These are phyloP conservation scores for Arge pagana DNA, from an alignment of 2,888 invertebrate genomes.

Conservation along the genomic window DNA sequence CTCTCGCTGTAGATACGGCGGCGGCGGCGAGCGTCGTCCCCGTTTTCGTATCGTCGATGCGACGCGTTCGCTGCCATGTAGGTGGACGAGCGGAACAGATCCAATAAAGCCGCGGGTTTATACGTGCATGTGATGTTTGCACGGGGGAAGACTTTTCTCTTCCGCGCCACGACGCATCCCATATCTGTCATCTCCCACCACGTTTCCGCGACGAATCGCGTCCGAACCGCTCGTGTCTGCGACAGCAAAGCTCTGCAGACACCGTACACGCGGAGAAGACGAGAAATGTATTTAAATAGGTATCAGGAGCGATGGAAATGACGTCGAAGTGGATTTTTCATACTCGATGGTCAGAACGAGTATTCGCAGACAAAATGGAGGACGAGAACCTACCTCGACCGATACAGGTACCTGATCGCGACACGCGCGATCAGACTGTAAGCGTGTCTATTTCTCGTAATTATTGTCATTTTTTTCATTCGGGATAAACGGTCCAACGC, in stretches of 20 bases:
- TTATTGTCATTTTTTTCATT: no score
- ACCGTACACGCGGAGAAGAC: no score
- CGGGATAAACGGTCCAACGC: no score
- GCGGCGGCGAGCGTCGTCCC: not conserved
- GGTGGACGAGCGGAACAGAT: not conserved
- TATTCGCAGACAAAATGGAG: not conserved
- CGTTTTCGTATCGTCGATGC: not conserved
- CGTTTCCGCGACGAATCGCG: no score
- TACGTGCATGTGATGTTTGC: not conserved
- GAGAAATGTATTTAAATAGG: no score
- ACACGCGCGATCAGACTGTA: not conserved
- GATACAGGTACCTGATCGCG: not conserved
- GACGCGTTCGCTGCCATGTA: not conserved
- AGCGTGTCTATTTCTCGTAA: no score
- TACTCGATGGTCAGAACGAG: not conserved
- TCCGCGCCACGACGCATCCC: no score
- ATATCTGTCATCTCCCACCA: no score
- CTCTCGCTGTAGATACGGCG: not conserved
- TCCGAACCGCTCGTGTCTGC: no score
- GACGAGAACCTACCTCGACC: not conserved
- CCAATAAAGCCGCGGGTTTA: slow-evolving; percentile 3
- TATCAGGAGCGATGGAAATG: no score
- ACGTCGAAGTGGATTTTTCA: slow-evolving; percentile 4
- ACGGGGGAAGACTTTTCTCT: no score
- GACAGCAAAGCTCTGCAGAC: no score